These are phyloP conservation scores for Euura saliciscinereae DNA, from an alignment of 1,140 invertebrate species.

Conservation along the genomic window DNA sequence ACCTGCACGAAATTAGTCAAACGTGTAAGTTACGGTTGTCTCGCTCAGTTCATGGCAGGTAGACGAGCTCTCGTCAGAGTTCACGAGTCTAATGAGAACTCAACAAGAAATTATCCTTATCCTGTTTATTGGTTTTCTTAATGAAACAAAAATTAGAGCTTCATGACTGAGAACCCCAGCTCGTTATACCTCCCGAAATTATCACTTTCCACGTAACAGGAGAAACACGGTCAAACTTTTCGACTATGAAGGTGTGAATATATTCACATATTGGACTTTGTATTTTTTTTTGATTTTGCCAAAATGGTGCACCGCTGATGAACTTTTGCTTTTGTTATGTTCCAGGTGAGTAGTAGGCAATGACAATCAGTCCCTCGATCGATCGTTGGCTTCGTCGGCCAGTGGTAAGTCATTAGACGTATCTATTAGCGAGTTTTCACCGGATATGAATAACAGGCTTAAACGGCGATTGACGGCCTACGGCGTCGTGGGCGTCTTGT, in stretches of 20 bases:
- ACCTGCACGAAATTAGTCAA: not conserved
- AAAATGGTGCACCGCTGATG: not conserved
- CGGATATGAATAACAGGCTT: constrained; percentile 33
- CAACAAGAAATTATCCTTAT: no score
- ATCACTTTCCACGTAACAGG: no score
- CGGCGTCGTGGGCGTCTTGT: constrained; percentile 27
- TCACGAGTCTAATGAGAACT: no score
- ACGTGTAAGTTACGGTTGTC: not conserved
- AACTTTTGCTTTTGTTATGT: not conserved
- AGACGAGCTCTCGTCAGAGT: not conserved
- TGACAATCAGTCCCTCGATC: constrained; percentile 18
- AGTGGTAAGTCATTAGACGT: constrained; percentile 42
- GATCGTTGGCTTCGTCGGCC: constrained; percentile 38
- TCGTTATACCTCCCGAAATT: no score
- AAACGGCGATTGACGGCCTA: constrained; percentile 14
- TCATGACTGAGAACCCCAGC: no score
- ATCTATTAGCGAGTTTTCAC: constrained; percentile 39
- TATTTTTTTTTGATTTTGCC: no score
- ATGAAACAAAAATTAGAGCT: no score
- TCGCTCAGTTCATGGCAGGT: not conserved
- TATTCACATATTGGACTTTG: no score
- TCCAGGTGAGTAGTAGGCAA: constrained; percentile 3
- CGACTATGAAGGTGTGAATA: no score
- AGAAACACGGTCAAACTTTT: no score
- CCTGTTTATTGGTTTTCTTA: no score